Percentiles rank a stretch among this genome's conserved stretches.
Evolutionary conservation across 2,113 vertebrate species (phyloP).

Genomic region (Myrmophylax atrothorax): DNA sequence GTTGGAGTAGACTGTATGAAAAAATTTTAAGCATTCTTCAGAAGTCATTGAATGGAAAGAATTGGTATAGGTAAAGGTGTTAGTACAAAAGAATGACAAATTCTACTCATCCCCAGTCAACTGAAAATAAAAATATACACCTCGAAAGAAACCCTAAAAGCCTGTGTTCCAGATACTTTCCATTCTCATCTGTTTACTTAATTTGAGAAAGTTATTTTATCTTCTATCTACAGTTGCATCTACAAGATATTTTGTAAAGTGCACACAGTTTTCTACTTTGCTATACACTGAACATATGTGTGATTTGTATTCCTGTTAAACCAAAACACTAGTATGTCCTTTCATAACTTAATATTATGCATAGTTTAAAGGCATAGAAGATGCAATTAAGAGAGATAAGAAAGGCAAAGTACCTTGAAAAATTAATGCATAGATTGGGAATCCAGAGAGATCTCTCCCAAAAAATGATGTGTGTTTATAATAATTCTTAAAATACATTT

Average conservation of each 20-base stretch:
- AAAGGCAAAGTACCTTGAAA: not conserved
- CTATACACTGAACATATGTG: not conserved
- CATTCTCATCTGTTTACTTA: not conserved
- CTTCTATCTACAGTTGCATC: not conserved
- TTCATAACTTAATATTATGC: not conserved
- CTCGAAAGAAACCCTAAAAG: accelerated
- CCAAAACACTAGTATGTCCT: not conserved
- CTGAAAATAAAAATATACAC: not conserved
- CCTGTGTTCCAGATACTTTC: not conserved
- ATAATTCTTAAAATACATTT: not conserved
- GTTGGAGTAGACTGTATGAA: not conserved
- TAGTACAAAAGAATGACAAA: not conserved
- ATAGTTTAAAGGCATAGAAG: not conserved
- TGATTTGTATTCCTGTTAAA: not conserved
- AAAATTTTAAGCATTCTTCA: not conserved
- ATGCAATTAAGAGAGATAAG: not conserved
- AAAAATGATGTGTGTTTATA: not conserved
- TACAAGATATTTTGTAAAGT: not conserved
- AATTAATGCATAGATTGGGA: not conserved
- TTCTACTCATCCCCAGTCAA: not conserved
- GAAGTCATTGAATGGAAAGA: not conserved
- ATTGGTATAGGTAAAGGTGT: not conserved
- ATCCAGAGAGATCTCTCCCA: not conserved
- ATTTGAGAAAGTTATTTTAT: not conserved
- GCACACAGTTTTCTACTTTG: not conserved